Percentiles rank a stretch among this genome's conserved stretches.
Evolutionary conservation across 2,888 invertebrate species (phyloP).

Genomic region (Cheilosia scutellata): DNA sequence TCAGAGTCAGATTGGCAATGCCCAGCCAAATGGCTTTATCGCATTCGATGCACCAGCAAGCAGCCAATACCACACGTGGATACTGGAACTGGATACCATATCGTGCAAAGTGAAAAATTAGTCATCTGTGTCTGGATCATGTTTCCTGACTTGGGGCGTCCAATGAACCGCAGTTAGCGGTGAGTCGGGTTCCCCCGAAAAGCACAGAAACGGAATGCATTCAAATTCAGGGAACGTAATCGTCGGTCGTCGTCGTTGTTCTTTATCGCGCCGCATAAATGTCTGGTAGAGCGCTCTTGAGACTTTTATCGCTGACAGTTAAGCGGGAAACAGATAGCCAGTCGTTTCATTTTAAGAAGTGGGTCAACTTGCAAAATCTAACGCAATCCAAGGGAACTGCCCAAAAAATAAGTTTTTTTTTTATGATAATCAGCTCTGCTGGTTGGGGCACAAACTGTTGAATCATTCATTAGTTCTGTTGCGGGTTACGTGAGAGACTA

Average conservation of each 20-base stretch:
- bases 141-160: constrained; percentile 59
- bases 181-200: constrained; percentile 40
- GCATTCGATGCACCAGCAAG: constrained; percentile 22
- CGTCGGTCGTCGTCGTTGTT: background rate
- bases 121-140: constrained; percentile 60
- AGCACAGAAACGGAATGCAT: constrained; percentile 3
- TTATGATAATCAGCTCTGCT: constrained; percentile 32
- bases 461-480: constrained; percentile 51
- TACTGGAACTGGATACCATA: constrained; percentile 9
- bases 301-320: constrained; percentile 38
- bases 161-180: constrained; percentile 55
- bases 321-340: constrained; percentile 5
- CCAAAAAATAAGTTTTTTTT: constrained; percentile 36
- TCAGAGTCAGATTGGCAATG: too few species aligned
- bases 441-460: constrained; percentile 15
- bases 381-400: constrained; percentile 14
- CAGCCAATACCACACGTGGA: constrained; percentile 6
- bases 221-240: constrained; percentile 55
- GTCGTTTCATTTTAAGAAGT: constrained; percentile 19
- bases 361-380: constrained; percentile 49
- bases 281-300: constrained; percentile 33
- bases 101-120: constrained; percentile 38
- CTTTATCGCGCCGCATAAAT: constrained; percentile 29
- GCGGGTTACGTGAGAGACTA: constrained; percentile 33
- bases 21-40: constrained; percentile 45